phyloP scores from a whole-genome alignment of 2,888 invertebrate species.

The Polia nebulosa region DNA sequence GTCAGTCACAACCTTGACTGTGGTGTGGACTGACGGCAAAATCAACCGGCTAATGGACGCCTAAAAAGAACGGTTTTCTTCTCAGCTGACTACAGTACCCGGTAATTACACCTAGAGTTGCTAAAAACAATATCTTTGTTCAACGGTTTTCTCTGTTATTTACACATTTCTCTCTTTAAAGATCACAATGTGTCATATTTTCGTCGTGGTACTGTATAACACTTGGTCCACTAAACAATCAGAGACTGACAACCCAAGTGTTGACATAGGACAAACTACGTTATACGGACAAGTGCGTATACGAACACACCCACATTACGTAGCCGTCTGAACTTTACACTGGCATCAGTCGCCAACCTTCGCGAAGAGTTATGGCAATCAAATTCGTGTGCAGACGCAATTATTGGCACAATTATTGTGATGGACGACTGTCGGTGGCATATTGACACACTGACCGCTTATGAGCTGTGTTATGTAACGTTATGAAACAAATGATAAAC shows the following conservation, averaged over 20 bases:
- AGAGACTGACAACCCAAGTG: constrained; percentile 13
- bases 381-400: constrained; percentile 47
- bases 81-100: neutral
- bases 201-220: neutral
- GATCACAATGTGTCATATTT: neutral
- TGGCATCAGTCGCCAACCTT: constrained; percentile 45
- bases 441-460: constrained; percentile 25
- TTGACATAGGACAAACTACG: constrained; percentile 32
- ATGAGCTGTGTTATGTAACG: constrained; percentile 6
- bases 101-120: neutral
- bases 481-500: no score
- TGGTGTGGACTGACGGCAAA: no score
- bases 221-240: constrained; percentile 22
- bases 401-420: constrained; percentile 58
- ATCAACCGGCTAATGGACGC: no score
- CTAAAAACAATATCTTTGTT: neutral
- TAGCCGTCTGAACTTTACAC: constrained; percentile 21
- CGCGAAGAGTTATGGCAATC: constrained; percentile 53
- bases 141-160: no score
- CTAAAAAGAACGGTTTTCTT: neutral
- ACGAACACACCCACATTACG: constrained; percentile 34
- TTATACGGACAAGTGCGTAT: constrained; percentile 7
- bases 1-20: no score
- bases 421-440: constrained; percentile 16
- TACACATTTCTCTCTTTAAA: neutral